Evolutionary conservation across 2,113 vertebrate genomes (phyloP), one percentile per base, ranked within the genome.

Genomic region (Epinephelus cyanopodus): DNA sequence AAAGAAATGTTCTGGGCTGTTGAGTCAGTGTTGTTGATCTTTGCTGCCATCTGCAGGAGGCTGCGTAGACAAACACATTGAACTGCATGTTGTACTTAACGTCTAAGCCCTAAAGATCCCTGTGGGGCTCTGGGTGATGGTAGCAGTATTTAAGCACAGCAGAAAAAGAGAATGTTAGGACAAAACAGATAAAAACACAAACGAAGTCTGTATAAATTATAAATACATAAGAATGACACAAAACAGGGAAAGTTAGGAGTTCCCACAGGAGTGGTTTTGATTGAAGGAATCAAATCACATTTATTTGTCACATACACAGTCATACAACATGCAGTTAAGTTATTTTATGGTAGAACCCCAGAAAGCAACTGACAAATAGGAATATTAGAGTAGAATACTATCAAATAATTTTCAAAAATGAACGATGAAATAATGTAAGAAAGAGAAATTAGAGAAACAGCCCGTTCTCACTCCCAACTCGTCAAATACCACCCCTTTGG

Each of bases 21-120:
- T 25, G 17, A 67, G 33, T 66, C 29, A 15, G 23, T 77, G 21
- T 57, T 76, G 47, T 73, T 87, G 81, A 63, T 54, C 14, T 89
- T 29, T 94, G 89, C 92, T 92, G 90, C 94, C 94, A 90, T 42
- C 94, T 94, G 71, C 81, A 87, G 93, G 84, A 18, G 50, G 33
- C 5, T 48, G 29, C 7, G 13, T 1, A 52, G 48, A 85, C 82
- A 12, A 29, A 37, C 71, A 78, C 7, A 3, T 21, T 19, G 12
- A 12, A n/a, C 19, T 15, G 33, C 45, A 45, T 1, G 18, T 23
- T 47, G 58, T 2, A 0, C 0, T 18, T 12, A 6, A 6, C 1
- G 45, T 23, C 7, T 47, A 3, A 56, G 18, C 47, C 23, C 21
- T 2, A 7, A 8, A 10, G 18, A 19, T 25, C 2, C 33, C 9